Evolutionary conservation across 2,888 invertebrate species (phyloP), one percentile per base, ranked within the genome.

Genomic region (Laothoe populi): DNA sequence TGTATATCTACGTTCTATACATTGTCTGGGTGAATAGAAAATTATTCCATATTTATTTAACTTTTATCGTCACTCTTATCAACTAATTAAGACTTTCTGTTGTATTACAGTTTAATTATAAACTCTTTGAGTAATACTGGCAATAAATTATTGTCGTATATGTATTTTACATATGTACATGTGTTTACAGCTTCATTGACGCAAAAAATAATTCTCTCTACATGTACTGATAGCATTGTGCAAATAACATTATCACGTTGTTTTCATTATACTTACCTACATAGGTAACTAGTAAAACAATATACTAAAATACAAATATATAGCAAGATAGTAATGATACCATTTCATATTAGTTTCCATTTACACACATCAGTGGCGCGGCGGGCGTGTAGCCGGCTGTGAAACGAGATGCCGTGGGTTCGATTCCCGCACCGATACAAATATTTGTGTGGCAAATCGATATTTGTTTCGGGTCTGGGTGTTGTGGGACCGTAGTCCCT

Each of bases 211-310:
- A 70, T 64, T 60, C 42, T 53, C 66, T 71, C 66, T 64, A 64
- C 67, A 64, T 59, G 44, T 23, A 26, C 59, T 70, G 73, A 77
- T 77, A 78, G 74, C 68, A 67, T 70, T 67, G 61, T 64, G 65
- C 67, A 77, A 78, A 77, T 73, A 74, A 53, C 63, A 70, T 58
- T 70, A 71, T 69, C 68, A 68, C 67, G 57, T 66, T 78, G 70
- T 73, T 74, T 72, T 70, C 64, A 64, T 48, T 68, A 64, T 67
- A 64, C 63, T 70, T 70, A 71, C 66, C 59, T 64, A 61, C 69
- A 70, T 68, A 67, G 68, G 68, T 66, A 67, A 49, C 61, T 68
- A 57, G 26, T 24, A 46, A 38, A 19, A 59, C 19, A 58, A 58
- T 45, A 45, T 31, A 35, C 35, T 19, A 35, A 53, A 11, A 16